Percentiles rank a stretch among this genome's conserved stretches.
phyloP scores from a whole-genome alignment of 1,140 invertebrate species.

The Potamilus streckersoni region DNA sequence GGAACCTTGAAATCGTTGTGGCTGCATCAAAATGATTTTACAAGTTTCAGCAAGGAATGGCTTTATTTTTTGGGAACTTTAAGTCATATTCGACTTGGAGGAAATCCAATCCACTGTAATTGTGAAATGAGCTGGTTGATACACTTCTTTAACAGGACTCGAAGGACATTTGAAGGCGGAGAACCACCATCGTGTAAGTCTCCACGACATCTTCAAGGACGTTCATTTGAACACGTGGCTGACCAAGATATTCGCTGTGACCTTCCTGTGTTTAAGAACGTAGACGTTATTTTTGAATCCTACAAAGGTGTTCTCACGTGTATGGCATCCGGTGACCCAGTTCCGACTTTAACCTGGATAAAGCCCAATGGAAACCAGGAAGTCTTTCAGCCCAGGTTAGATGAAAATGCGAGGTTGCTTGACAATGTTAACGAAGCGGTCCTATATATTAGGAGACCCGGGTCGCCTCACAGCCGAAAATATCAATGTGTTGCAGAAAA shows the following conservation, averaged over 20 bases:
- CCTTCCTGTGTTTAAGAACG: slow-evolving; percentile 62
- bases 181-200: slow-evolving; percentile 53
- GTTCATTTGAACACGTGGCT: slow-evolving; percentile 51
- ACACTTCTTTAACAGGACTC: slow-evolving; percentile 47
- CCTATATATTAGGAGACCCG: slow-evolving; percentile 49
- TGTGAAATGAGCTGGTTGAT: slow-evolving; percentile 64
- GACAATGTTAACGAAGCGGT: slow-evolving; percentile 53
- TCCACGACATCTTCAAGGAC: slow-evolving; percentile 46
- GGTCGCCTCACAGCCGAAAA: slow-evolving; percentile 44
- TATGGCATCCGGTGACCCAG: slow-evolving; percentile 61
- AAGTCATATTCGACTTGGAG: slow-evolving; percentile 59
- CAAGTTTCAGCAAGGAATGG: slow-evolving; percentile 51
- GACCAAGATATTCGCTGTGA: slow-evolving; percentile 62
- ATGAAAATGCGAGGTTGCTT: slow-evolving; percentile 24
- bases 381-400: slow-evolving; percentile 42
- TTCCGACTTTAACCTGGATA: slow-evolving; percentile 64
- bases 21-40: slow-evolving; percentile 62
- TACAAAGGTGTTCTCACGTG: slow-evolving; percentile 59
- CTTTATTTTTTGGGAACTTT: slow-evolving; percentile 54
- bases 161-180: slow-evolving; percentile 52
- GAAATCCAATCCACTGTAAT: slow-evolving; percentile 65
- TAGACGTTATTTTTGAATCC: slow-evolving; percentile 59
- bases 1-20: slow-evolving; percentile 59
- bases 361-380: slow-evolving; percentile 55
- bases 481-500: slow-evolving; percentile 66